These are phyloP conservation scores for Yponomeuta evonymella DNA, from an alignment of 2,888 invertebrate genomes.

Conservation along the genomic window DNA sequence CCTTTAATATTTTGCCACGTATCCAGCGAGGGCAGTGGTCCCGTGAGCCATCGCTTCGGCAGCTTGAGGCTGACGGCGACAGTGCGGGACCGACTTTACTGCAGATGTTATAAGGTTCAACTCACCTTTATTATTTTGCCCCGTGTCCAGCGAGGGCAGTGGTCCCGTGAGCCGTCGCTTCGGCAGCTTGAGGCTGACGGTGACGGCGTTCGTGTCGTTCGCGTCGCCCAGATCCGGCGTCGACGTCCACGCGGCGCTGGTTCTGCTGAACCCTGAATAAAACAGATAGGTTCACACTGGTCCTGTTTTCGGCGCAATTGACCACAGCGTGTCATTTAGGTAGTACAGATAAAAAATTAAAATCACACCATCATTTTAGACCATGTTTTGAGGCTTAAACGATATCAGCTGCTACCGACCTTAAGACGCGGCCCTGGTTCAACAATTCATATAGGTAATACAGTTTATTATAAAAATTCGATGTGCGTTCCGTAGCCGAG, in stretches of 20 bases:
- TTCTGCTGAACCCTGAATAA: constrained; percentile 55
- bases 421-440: too few species aligned
- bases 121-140: constrained; percentile 46
- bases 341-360: too few species aligned
- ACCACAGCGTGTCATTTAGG: too few species aligned
- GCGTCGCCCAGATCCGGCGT: constrained; percentile 86
- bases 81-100: constrained; percentile 39
- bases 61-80: constrained; percentile 77
- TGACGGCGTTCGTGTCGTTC: constrained; percentile 76
- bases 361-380: too few species aligned
- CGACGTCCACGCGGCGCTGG: constrained; percentile 85
- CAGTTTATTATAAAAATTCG: too few species aligned
- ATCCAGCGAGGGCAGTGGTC: constrained; percentile 72
- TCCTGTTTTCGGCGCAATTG: too few species aligned
- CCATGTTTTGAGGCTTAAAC: too few species aligned
- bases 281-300: too few species aligned
- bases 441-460: too few species aligned
- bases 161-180: constrained; percentile 78
- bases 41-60: constrained; percentile 79
- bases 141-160: constrained; percentile 72
- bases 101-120: constrained; percentile 27
- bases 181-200: constrained; percentile 82
- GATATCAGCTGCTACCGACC: too few species aligned
- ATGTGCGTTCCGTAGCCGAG: too few species aligned
- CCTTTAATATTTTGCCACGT: constrained; percentile 60